Conservation (phyloP, 2,888 invertebrate genomes). For the Callimorpha dominula region DNA sequence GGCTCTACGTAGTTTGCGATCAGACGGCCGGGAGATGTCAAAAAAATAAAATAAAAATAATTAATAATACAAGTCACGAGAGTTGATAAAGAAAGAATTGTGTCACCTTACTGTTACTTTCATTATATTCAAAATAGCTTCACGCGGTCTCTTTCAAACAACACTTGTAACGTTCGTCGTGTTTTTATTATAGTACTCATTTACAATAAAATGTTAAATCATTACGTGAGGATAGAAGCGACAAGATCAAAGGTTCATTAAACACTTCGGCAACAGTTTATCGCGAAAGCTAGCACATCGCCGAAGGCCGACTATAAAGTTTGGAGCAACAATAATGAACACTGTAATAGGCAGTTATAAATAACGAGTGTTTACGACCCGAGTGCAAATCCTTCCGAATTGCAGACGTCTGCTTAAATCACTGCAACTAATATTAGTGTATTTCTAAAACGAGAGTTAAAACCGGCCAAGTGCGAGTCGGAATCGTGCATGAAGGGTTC, state of each 20-base stretch:
- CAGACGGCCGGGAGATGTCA: no score
- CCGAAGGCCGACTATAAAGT: constrained; percentile 50
- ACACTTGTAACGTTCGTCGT: not conserved
- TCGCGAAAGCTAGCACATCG: constrained; percentile 25
- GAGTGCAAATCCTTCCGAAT: constrained; percentile 43
- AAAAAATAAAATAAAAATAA: no score
- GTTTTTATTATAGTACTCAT: not conserved
- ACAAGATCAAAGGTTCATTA: not conserved
- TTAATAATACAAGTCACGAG: no score
- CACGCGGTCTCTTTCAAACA: not conserved
- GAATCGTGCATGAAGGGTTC: no score
- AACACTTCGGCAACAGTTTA: constrained; percentile 5
- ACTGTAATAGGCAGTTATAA: constrained; percentile 56
- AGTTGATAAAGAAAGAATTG: no score
- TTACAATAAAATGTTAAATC: not conserved
- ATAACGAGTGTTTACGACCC: constrained; percentile 54
- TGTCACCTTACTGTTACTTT: not conserved
- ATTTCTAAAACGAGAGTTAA: no score
- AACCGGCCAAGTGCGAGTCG: no score
- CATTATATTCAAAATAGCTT: not conserved
- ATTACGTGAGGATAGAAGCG: not conserved
- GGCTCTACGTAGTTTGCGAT: no score
- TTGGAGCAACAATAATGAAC: constrained; percentile 53
- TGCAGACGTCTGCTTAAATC: constrained; percentile 18
- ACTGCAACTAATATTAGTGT: constrained; percentile 6